These are phyloP conservation scores for Trichonephila clavata DNA, from an alignment of 1,140 invertebrate species.

Conservation along the genomic window DNA sequence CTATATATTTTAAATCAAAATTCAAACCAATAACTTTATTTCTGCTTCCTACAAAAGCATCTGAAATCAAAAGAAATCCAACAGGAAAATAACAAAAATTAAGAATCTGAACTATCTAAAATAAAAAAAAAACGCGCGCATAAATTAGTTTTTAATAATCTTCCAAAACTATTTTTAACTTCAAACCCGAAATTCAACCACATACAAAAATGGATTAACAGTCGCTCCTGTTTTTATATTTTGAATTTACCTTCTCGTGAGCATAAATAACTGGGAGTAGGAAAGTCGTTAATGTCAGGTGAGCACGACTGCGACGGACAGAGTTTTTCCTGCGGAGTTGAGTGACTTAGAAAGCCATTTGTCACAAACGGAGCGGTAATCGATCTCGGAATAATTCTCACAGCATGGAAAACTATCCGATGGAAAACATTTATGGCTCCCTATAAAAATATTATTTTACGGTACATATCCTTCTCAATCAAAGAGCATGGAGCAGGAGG, in stretches of 20 bases:
- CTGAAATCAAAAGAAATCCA: too few relatives aligned
- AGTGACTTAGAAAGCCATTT: slow-evolving; percentile 28
- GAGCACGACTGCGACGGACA: not conserved
- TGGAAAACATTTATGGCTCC: slow-evolving; percentile 42
- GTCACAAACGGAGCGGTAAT: slow-evolving; percentile 11
- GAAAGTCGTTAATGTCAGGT: slow-evolving; percentile 30
- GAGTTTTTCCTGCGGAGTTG: not conserved
- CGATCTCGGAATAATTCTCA: not conserved
- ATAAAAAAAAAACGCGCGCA: too few relatives aligned
- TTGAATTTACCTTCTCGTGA: not conserved
- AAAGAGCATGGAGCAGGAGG: not conserved
- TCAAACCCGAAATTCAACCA: not conserved
- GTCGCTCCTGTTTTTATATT: not conserved
- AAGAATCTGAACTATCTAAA: too few relatives aligned
- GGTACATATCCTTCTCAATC: slow-evolving; percentile 16
- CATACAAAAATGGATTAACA: too few relatives aligned
- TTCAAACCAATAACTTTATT: too few relatives aligned
- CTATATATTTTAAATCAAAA: too few relatives aligned
- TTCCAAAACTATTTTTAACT: not conserved
- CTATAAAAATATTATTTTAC: slow-evolving; percentile 56
- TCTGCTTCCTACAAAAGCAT: too few relatives aligned
- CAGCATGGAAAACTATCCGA: slow-evolving; percentile 46
- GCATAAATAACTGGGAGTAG: not conserved
- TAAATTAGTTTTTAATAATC: too few relatives aligned
- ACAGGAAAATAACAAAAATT: too few relatives aligned